Base-by-base conservation (phyloP, 2,797 vertebrate species). In the Acropternis orthonyx region DNA sequence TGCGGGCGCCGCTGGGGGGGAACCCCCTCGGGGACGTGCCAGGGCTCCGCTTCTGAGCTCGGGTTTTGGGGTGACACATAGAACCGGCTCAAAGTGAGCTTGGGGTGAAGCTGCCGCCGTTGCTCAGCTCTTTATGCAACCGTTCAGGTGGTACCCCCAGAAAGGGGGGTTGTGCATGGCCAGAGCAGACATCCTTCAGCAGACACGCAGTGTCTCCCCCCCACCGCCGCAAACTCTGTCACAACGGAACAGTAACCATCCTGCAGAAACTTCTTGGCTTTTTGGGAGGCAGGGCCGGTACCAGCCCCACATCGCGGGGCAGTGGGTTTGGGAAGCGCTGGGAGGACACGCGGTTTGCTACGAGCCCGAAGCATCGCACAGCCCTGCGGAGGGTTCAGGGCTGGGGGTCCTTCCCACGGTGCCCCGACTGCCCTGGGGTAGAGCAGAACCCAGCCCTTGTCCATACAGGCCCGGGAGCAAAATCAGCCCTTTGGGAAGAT, bases 351-450 rank as follows among this genome's bases (percentile, higher is more conserved):
- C 1, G 0, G 24, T 4, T 55, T 26, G 65, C 86, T 59, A 39
- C 3, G 48, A 74, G 59, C 80, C 74, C 3, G 0, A 6, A 30
- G 37, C 28, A 6, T 10, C 9, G 1, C 5, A 0, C 0, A 8
- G 2, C 19, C 54, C 80, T 3, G 19, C 9, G 12, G 48, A 71
- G 36, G n/a, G 54, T 20, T 72, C 52, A 17, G 58, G 34, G 51
- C 56, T 59, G 58, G 18, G 18, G 46, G 15, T 44, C 46, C 68
- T 48, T 21, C 63, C 84, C 71, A 2, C 0, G 4, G 20, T 36
- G 2, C 55, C 65, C 37, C 4, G 1, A n/a, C 15, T 6, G 41
- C 68, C 58, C 90, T 0, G 11, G 79, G 88, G 66, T 82, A 80
- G 4, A 62, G 73, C 32, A 4, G 48, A 46, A 36, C 72, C 54